Evolutionary conservation across 2,797 vertebrate genomes (phyloP).

Genomic region (Hylomyscus alleni): DNA sequence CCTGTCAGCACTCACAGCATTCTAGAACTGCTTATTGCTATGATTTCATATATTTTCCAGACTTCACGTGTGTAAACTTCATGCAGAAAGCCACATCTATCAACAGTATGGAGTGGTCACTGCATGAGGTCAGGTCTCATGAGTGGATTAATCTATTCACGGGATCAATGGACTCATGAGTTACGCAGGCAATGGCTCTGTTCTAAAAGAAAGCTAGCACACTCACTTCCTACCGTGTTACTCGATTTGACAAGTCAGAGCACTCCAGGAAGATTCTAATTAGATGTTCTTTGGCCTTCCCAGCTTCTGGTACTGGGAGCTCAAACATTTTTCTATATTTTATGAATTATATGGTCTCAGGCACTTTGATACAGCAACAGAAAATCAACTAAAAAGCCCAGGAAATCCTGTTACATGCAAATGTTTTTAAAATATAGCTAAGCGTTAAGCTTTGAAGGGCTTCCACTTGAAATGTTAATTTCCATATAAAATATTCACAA

Average conservation of each 20-base stretch:
- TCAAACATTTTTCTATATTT: background rate
- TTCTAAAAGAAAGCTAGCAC: background rate
- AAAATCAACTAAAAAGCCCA: background rate
- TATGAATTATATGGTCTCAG: background rate
- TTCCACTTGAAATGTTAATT: background rate
- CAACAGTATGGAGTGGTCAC: background rate
- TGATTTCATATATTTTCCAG: background rate
- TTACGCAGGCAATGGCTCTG: background rate
- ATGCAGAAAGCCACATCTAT: background rate
- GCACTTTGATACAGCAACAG: background rate
- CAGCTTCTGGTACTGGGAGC: background rate
- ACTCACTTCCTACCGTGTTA: background rate
- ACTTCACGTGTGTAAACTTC: background rate
- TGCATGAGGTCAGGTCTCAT: background rate
- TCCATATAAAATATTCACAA: slow-evolving; percentile 27
- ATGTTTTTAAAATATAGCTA: slow-evolving; percentile 3
- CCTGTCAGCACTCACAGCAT: background rate
- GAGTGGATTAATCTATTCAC: background rate
- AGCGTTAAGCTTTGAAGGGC: slow-evolving; percentile 37
- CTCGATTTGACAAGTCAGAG: background rate
- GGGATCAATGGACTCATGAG: background rate
- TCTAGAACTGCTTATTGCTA: background rate
- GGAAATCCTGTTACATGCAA: background rate
- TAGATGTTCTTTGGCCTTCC: background rate
- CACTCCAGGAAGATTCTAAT: background rate